phyloP scores from a whole-genome alignment of 2,888 invertebrate genomes.

The Neocrepidodera transversa region DNA sequence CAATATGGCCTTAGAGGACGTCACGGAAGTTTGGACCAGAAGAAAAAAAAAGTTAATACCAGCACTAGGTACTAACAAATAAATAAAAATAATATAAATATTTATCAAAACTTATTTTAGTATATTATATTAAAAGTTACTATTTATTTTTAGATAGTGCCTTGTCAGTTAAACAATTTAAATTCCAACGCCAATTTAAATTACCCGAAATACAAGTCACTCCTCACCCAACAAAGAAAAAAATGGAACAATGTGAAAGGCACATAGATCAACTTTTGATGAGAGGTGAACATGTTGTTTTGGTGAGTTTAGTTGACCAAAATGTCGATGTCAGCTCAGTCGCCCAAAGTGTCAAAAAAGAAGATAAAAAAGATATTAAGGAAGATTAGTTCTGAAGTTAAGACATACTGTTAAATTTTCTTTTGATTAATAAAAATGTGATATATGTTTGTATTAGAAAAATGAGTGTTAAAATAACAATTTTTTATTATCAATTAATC shows the following conservation, averaged over 20 bases:
- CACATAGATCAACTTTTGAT: conserved; percentile 73
- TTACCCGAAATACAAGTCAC: conserved; percentile 63
- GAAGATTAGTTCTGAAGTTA: no score
- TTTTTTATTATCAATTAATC: no score
- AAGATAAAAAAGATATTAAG: neutral
- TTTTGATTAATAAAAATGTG: no score
- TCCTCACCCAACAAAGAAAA: conserved; percentile 59
- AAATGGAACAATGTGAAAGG: conserved; percentile 72
- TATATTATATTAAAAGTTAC: neutral
- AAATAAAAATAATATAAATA: no score
- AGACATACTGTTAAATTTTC: no score
- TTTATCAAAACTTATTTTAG: neutral
- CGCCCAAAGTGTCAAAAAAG: conserved; percentile 5
- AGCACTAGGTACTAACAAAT: conserved; percentile 70
- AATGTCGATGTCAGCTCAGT: neutral
- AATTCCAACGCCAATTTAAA: conserved; percentile 15
- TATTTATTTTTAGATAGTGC: conserved; percentile 33
- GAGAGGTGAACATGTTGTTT: conserved; percentile 77
- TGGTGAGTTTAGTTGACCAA: conserved; percentile 28
- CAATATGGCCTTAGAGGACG: conserved; percentile 87
- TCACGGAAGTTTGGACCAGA: conserved; percentile 80
- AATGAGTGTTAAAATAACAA: no score
- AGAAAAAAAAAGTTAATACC: conserved; percentile 69
- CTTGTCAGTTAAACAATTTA: conserved; percentile 50
- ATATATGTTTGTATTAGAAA: no score